Evolutionary conservation across 37 sponge, comb jelly and placozoan genomes (phyloP).

Genomic region (Crambe crambe): DNA sequence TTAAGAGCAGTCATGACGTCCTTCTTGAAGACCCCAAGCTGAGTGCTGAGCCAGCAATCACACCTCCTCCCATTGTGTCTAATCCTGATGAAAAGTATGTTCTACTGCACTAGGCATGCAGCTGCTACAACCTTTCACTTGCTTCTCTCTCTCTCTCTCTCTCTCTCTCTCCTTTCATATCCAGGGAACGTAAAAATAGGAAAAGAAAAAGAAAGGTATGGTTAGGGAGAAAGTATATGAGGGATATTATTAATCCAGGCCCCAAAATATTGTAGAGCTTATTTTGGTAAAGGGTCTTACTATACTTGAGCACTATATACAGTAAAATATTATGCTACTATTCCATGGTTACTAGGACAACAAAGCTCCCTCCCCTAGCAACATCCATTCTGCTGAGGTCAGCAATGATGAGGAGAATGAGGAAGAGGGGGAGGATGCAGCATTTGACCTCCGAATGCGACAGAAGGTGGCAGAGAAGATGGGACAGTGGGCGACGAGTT

Average conservation of each 20-base stretch:
- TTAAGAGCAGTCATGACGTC: slow-evolving; percentile 92
- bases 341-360: neutral
- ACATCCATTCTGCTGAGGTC: too few relatives aligned
- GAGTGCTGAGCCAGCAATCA: slow-evolving; percentile 69
- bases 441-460: slow-evolving; percentile 42
- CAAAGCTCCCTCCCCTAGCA: neutral
- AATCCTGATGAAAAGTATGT: neutral
- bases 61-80: neutral
- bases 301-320: too few relatives aligned
- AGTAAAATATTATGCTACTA: neutral
- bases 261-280: too few relatives aligned
- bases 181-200: slow-evolving; percentile 7
- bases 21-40: slow-evolving; percentile 80
- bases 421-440: slow-evolving; percentile 9
- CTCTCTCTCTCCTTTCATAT: neutral
- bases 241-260: neutral
- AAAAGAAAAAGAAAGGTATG: slow-evolving; percentile 8
- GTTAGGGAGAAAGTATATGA: neutral
- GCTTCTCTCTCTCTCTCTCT: neutral
- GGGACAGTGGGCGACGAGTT: neutral
- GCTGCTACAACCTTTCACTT: neutral
- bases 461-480: slow-evolving; percentile 20
- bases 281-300: too few relatives aligned
- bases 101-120: neutral
- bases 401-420: neutral